Percentiles rank a stretch among this genome's conserved stretches.
phyloP scores from a whole-genome alignment of 2,113 vertebrate genomes.

The Mormyrus iriodes region DNA sequence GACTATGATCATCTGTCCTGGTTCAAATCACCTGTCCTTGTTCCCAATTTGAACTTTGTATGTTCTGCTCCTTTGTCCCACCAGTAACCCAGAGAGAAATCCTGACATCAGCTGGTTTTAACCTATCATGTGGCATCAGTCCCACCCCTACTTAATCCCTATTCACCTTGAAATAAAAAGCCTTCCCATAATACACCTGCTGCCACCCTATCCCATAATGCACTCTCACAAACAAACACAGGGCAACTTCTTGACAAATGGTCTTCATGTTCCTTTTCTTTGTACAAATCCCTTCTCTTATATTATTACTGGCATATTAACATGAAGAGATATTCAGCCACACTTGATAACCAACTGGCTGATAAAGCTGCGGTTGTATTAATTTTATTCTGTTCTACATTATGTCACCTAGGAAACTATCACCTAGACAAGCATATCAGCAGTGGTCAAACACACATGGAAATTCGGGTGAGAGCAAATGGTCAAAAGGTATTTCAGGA shows the following conservation, averaged over 20 bases:
- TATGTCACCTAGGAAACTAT: not conserved
- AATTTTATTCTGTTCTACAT: not conserved
- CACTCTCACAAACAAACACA: not conserved
- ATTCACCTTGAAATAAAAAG: not conserved
- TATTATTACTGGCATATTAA: not conserved
- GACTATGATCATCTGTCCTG: no score
- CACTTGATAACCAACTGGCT: not conserved
- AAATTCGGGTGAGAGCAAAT: not conserved
- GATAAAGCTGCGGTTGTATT: not conserved
- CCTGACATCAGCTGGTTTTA: not conserved
- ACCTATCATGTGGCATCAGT: not conserved
- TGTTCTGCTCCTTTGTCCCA: not conserved
- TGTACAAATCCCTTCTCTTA: conserved; percentile 3
- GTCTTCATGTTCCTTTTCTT: not conserved
- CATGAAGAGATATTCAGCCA: not conserved
- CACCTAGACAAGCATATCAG: not conserved
- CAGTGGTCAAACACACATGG: not conserved
- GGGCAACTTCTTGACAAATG: not conserved
- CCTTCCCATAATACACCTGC: not conserved
- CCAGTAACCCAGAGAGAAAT: not conserved
- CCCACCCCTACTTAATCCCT: not conserved
- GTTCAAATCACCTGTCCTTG: not conserved
- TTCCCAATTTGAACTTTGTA: not conserved
- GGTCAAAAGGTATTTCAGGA: not conserved
- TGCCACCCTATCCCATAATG: not conserved